Base-by-base conservation (phyloP, 2,888 invertebrate species). In the Nomada fucata region DNA sequence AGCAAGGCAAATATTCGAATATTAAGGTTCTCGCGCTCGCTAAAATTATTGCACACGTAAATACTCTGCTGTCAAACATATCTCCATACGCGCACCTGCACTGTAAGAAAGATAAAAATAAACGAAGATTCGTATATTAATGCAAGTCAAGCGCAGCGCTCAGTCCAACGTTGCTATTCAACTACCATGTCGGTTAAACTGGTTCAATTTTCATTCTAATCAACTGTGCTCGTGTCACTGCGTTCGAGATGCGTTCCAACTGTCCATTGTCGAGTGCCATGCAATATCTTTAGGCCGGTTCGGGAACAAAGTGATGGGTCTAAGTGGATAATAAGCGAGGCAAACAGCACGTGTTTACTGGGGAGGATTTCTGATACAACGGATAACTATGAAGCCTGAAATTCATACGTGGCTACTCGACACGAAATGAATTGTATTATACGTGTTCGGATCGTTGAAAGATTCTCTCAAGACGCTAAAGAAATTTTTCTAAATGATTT, bases 241-340 rank as follows among this genome's bases (percentile, higher is more conserved):
- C 74, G 63, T 83, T 74, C 78, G 83, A 83, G 77, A 83, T 82
- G 77, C 81, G 77, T 71, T 78, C 76, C 60, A 55, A 42, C 57
- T 64, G n/a, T 72, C 23, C 44, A 71, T 55, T 65, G 20, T 83
- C 74, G 67, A 79, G 73, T 83, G 83, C 79, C 84, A 84, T 84
- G 84, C 84, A 84, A 77, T 67, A 74, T 44, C 36, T 57, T 65
- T 68, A 68, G 82, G 78, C 70, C 63, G 26, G 23, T 77, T 77
- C 23, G 23, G 76, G 67, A 68, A 78, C 70, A 76, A 71, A 50
- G 69, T 78, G 71, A 68, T 74, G 73, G 69, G 36, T 76, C 69
- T 76, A 76, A 82, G 69, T 83, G 81, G 77, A 65, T 53, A 74
- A 68, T 67, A 83, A 83, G 83, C 83, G 82, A 83, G 74, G 82